Conservation (phyloP, 2,888 invertebrate genomes). For the Tipula helvola region DNA sequence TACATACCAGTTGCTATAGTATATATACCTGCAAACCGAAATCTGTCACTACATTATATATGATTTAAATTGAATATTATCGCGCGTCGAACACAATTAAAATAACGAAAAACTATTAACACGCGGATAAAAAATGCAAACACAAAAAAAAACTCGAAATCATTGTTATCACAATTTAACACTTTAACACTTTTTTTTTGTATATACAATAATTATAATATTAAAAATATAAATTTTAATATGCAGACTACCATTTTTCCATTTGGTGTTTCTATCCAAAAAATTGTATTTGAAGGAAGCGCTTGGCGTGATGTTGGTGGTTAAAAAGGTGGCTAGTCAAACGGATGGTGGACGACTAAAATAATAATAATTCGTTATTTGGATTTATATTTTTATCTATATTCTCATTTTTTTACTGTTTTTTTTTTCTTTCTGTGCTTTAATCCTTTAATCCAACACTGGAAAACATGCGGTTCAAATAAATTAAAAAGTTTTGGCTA, state of each 20-base stretch:
- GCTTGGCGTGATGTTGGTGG: not conserved
- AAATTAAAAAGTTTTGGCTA: conserved; percentile 9
- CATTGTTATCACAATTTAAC: not conserved
- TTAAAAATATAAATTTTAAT: not conserved
- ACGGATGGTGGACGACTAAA: not conserved
- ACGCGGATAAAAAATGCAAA: not conserved
- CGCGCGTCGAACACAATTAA: not conserved
- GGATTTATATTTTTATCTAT: conserved; percentile 5
- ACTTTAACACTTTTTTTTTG: not conserved
- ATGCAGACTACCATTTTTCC: not conserved
- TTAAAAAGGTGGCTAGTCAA: not conserved
- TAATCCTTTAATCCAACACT: conserved; percentile 11
- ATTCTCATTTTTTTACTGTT: not conserved
- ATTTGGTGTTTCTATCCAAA: not conserved
- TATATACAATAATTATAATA: not conserved
- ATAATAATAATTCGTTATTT: conserved; percentile 4
- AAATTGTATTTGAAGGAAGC: not conserved
- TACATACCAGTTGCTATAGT: not conserved
- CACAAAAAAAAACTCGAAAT: not conserved
- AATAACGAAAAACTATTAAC: not conserved
- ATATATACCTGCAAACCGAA: not conserved
- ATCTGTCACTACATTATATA: not conserved
- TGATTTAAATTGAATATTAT: not conserved
- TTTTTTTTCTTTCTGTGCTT: not conserved
- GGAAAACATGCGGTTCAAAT: conserved; percentile 10